Base-by-base conservation (phyloP, 1,140 invertebrate species). In the Drosophila repleta region DNA sequence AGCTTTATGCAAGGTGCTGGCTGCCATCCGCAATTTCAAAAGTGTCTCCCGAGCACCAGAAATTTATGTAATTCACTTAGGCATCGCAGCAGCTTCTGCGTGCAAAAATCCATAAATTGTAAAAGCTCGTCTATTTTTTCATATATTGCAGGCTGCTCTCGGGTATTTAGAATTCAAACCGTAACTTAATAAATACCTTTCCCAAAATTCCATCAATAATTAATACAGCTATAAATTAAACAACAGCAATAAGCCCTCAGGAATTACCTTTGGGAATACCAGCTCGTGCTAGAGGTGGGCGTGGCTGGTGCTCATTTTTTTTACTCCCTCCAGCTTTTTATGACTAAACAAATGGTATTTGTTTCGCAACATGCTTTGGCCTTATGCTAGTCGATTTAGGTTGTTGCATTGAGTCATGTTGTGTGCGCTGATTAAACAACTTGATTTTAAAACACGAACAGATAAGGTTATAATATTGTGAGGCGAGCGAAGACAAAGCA, bases 1-100 rank as follows among this genome's bases (percentile, higher is more conserved):
- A 77, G 81, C 77, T 24, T 41, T 46, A 49, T 65, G 43, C 29
- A 37, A 74, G 77, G 76, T 80, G 81, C 46, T 58, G 52, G 45
- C 29, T 18, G 35, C 29, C 49, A 49, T 29, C 6, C 37, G 64
- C 58, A 68, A 67, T 80, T 80, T 85, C 49, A 80, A 80, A 71
- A 74, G 41, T 65, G 76, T 51, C 51, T 69, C 66, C 82, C 82
- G 55, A 24, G 62, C 56, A 69, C 29, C 64, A 8, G 20, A 35
- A 60, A 45, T 57, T 67, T 58, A 55, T 52, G 46, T 58, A 66
- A 58, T 45, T 65, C 51, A 49, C 21, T 67, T 51, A 24, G 32
- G 29, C 51, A n/a, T 10, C 37, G 3, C 20, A 6, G n/a, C n/a
- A 29, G 39, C 41, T 45, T 6, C 37, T 3, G 21, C n/a, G 2